Evolutionary conservation across 2,113 vertebrate species (phyloP).

Genomic region (Epinephelus fuscoguttatus): DNA sequence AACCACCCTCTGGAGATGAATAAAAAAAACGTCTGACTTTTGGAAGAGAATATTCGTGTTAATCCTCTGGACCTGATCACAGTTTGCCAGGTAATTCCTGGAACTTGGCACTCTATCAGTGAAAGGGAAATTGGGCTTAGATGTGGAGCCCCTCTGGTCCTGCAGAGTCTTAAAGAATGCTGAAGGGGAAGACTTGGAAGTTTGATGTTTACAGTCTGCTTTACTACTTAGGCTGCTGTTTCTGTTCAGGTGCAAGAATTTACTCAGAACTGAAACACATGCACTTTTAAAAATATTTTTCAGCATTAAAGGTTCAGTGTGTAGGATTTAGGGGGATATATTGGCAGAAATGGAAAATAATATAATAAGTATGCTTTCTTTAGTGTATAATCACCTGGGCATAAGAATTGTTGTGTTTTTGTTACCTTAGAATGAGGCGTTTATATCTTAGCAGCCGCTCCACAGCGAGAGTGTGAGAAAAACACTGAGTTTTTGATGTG

Average conservation of each 20-base stretch:
- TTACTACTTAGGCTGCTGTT: constrained; percentile 7
- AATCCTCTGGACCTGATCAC: constrained; percentile 70
- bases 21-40: constrained; percentile 49
- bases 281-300: neutral
- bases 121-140: constrained; percentile 67
- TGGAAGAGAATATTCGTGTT: constrained; percentile 66
- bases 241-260: neutral
- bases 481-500: no score
- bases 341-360: no score
- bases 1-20: constrained; percentile 60
- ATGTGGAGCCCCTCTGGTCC: constrained; percentile 61
- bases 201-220: constrained; percentile 45
- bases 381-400: no score
- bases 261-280: neutral
- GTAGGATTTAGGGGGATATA: no score
- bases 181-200: constrained; percentile 45
- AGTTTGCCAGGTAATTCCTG: constrained; percentile 72
- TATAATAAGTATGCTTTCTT: no score
- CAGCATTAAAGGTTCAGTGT: neutral
- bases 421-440: no score
- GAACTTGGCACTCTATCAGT: constrained; percentile 64
- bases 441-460: no score
- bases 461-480: no score
- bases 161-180: constrained; percentile 48
- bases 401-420: no score